Evolutionary conservation across 2,888 invertebrate genomes (phyloP).

Genomic region (Idaea aversata): DNA sequence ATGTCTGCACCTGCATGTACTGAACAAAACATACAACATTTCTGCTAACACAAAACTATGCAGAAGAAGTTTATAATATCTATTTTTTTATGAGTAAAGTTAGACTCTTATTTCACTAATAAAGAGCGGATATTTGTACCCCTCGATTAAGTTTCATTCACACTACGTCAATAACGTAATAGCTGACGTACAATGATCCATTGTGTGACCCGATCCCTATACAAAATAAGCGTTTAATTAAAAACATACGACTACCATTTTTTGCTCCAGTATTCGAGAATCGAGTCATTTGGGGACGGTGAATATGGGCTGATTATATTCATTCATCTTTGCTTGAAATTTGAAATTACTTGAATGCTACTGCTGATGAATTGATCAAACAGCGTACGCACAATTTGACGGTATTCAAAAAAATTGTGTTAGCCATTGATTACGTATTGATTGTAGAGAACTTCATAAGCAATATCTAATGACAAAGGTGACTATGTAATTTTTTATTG

Average conservation of each 20-base stretch:
- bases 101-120: background rate
- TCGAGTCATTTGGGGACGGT: constrained; percentile 35
- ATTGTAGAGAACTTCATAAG: background rate
- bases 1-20: no score
- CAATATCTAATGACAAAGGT: background rate
- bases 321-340: constrained; percentile 41
- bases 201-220: constrained; percentile 46
- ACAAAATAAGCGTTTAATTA: constrained; percentile 56
- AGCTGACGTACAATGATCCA: constrained; percentile 42
- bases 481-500: background rate
- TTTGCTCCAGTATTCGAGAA: constrained; percentile 36
- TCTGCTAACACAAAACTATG: no score
- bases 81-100: background rate
- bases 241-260: constrained; percentile 44
- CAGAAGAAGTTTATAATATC: no score
- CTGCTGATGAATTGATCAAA: constrained; percentile 46
- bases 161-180: background rate
- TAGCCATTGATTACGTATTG: constrained; percentile 2
- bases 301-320: constrained; percentile 49
- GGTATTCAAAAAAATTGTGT: constrained; percentile 2
- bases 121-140: background rate
- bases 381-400: constrained; percentile 1
- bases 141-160: background rate
- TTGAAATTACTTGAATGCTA: constrained; percentile 37
- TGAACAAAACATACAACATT: no score